Evolutionary conservation across 2,888 invertebrate species (phyloP), one percentile per base, ranked within the genome.

Genomic region (Diplolepis rosae): DNA sequence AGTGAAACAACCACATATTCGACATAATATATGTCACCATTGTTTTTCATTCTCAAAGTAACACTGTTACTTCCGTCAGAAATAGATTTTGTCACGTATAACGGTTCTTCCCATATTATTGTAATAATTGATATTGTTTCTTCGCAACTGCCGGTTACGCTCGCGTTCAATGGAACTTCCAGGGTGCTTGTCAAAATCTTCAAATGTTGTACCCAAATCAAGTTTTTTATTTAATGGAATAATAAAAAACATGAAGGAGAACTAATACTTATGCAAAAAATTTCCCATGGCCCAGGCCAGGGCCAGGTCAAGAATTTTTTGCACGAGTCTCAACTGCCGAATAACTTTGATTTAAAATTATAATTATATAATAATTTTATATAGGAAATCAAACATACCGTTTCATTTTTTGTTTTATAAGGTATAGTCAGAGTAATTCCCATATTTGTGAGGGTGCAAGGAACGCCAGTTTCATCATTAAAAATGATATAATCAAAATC

Each of bases 391-490:
- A 39, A 35, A 13, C 35, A 18, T 39, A 61, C 61, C 6, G 22
- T 39, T n/a, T 61, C n/a, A 2, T 61, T n/a, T 24, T n/a, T 22
- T 6, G 61, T 61, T 39, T 61, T 24, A 22, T 61, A 61, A 7
- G 61, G 61, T n/a, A 61, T 24, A n/a, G 61, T 61, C 1, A 61
- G 39, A 2, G 39, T 61, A n/a, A 61, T 61, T 24, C 35, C 35
- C 61, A 61, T 61, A 18, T 18, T 61, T 7, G 35, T 61, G 3
- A 61, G 24, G 22, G 22, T 39, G 24, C 61, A 61, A 61, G 61
- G 61, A 27, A 61, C 61, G 3, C 22, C 35, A 24, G 61, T 61
- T 6, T 13, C n/a, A 3, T 61, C 39, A 39, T 61, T 13, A 61
- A 35, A 13, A 61, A 61, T 11, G 2, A 61, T 13, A 39, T 32